These are phyloP conservation scores for Corynorhinus townsendii DNA, from an alignment of 2,113 vertebrate species.

Conservation along the genomic window DNA sequence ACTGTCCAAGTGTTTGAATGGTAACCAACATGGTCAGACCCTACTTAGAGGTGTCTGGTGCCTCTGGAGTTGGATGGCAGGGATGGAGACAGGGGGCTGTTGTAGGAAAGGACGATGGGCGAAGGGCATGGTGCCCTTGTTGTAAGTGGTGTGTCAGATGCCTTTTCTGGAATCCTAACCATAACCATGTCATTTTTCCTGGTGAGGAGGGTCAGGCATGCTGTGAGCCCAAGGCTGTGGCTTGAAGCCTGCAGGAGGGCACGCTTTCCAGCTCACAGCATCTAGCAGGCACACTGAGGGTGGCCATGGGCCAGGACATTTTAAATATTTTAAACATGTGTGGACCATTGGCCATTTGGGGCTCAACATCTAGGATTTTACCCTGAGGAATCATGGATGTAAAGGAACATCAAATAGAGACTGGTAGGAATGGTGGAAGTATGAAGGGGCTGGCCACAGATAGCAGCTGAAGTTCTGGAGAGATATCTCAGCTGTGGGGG, in stretches of 20 bases:
- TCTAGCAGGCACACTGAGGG: fast-evolving
- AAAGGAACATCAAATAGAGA: neutral
- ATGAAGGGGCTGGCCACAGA: too few relatives aligned
- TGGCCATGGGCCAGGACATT: fast-evolving
- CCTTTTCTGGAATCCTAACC: neutral
- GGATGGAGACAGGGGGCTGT: neutral
- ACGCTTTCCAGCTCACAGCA: fast-evolving
- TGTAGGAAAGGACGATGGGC: neutral
- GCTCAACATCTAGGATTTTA: neutral
- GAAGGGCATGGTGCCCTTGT: neutral
- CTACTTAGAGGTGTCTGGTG: fast-evolving
- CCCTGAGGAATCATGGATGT: neutral
- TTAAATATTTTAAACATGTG: neutral
- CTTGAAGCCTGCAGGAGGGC: too few relatives aligned
- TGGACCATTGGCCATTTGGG: neutral
- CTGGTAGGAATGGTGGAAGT: too few relatives aligned
- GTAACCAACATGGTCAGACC: fast-evolving
- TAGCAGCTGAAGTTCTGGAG: too few relatives aligned
- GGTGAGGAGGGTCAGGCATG: too few relatives aligned
- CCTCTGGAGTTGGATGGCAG: neutral
- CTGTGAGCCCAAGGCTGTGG: neutral
- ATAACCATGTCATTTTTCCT: neutral
- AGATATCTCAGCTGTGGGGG: too few relatives aligned
- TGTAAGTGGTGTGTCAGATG: fast-evolving
- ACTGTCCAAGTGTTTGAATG: neutral